Evolutionary conservation across 1,140 invertebrate species (phyloP).

Genomic region (Rhyzopertha dominica): DNA sequence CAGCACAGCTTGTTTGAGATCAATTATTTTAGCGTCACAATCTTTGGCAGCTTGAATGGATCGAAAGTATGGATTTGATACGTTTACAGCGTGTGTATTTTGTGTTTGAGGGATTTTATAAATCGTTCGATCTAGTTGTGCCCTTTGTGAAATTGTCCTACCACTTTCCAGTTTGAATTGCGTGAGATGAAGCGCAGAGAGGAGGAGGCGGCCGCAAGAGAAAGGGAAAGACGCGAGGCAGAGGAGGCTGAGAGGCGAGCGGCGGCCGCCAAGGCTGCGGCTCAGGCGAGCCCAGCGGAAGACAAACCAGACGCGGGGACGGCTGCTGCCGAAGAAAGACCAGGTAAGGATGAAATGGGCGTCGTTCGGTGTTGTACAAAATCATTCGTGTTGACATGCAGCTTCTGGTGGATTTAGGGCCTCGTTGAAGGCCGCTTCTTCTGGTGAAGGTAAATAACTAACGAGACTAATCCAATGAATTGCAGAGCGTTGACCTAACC

Average conservation of each 20-base stretch:
- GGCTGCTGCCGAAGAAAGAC: conserved; percentile 41
- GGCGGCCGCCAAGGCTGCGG: conserved; percentile 45
- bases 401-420: conserved; percentile 39
- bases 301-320: conserved; percentile 46
- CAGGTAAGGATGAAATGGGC: conserved; percentile 41
- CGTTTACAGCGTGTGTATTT: too few species aligned
- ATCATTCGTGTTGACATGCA: too few species aligned
- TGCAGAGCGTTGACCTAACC: not conserved
- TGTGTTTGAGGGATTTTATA: too few species aligned
- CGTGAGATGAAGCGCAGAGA: conserved; percentile 89
- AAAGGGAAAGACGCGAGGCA: conserved; percentile 62
- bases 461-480: too few species aligned
- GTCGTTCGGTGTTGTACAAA: too few species aligned
- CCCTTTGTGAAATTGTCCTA: too few species aligned
- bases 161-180: conserved; percentile 92
- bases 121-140: too few species aligned
- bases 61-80: too few species aligned
- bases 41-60: too few species aligned
- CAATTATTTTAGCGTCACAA: too few species aligned
- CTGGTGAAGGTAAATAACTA: conserved; percentile 46
- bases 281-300: conserved; percentile 47
- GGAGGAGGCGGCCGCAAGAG: conserved; percentile 71
- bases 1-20: too few species aligned
- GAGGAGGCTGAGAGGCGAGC: conserved; percentile 65
- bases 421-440: conserved; percentile 42